phyloP scores from a whole-genome alignment of 2,113 vertebrate genomes.

The Ifrita kowaldi region DNA sequence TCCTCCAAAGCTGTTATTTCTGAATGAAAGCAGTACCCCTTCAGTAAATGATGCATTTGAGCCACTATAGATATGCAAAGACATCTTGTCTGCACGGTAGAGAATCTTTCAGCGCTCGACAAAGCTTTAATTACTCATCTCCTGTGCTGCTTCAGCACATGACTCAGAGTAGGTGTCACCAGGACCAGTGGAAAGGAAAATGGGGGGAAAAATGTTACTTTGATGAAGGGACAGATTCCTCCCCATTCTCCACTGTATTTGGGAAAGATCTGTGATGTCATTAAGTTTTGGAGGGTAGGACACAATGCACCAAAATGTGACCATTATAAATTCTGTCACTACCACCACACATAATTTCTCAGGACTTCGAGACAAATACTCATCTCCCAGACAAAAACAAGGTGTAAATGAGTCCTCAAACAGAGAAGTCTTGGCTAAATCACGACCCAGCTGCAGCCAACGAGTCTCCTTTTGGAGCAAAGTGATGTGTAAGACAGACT shows the following conservation, averaged over 20 bases:
- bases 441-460: neutral
- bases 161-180: neutral
- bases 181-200: neutral
- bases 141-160: neutral
- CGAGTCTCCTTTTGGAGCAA: neutral
- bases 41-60: slow-evolving; percentile 8
- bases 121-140: slow-evolving; percentile 1
- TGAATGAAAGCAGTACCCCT: neutral
- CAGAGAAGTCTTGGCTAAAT: neutral
- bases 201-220: neutral
- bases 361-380: neutral
- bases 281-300: neutral
- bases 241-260: fast-evolving
- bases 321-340: neutral
- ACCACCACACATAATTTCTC: neutral
- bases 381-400: neutral
- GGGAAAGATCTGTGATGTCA: neutral
- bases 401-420: neutral
- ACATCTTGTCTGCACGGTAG: neutral
- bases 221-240: neutral
- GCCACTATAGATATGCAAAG: neutral
- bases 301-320: neutral
- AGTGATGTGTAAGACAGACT: neutral
- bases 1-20: neutral
- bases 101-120: neutral